Evolutionary conservation across 2,113 vertebrate species (phyloP).

Genomic region (Alectura lathami): DNA sequence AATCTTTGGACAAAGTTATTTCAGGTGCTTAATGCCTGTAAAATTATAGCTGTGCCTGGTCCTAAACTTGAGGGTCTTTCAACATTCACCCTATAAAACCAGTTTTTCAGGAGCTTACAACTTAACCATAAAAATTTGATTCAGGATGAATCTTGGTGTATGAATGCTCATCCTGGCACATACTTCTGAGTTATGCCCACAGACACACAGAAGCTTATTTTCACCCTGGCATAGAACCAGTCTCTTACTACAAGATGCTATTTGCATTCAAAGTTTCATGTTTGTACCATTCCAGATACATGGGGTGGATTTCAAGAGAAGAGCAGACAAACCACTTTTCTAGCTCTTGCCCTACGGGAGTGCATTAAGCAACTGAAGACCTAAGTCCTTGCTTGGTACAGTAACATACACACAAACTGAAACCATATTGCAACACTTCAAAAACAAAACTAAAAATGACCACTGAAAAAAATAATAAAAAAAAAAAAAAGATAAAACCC

Average conservation of each 20-base stretch:
- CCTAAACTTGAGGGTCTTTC: slow-evolving; percentile 72
- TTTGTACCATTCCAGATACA: background rate
- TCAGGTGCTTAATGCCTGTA: slow-evolving; percentile 72
- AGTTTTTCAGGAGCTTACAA: slow-evolving; percentile 67
- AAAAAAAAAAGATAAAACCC: background rate
- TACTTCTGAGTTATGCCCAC: background rate
- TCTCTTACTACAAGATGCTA: background rate
- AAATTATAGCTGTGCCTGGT: slow-evolving; percentile 69
- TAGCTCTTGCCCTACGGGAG: background rate
- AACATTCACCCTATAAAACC: slow-evolving; percentile 57
- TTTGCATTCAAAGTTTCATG: background rate
- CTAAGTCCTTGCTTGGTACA: background rate
- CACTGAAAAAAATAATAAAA: background rate
- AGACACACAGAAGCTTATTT: background rate
- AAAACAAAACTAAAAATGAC: background rate
- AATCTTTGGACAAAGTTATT: slow-evolving; percentile 77
- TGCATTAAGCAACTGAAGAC: background rate
- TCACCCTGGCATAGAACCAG: background rate
- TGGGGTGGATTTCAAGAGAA: background rate
- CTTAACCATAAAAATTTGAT: slow-evolving; percentile 57
- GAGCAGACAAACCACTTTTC: background rate
- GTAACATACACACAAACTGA: background rate
- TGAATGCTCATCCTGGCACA: slow-evolving; percentile 19
- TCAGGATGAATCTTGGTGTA: slow-evolving; percentile 41
- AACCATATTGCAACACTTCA: background rate